Evolutionary conservation across 1,140 invertebrate species (phyloP).

Genomic region (Triops longicaudatus): DNA sequence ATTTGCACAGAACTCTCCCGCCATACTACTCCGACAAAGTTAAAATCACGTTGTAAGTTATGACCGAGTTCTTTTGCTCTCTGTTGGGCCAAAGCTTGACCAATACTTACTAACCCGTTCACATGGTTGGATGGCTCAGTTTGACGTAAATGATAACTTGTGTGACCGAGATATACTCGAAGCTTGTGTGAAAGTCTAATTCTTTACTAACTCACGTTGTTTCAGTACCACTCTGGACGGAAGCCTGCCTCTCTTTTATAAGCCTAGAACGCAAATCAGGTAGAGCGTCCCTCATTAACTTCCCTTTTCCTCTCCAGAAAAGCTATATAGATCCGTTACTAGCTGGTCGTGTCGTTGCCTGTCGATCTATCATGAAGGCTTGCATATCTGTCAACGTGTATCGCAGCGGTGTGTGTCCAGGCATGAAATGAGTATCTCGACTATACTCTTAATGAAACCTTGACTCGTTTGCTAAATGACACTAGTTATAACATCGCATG

Average conservation of each 20-base stretch:
- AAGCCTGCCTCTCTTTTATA: conserved; percentile 28
- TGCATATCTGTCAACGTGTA: not conserved
- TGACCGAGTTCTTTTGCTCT: not conserved
- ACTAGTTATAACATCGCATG: not conserved
- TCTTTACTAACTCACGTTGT: not conserved
- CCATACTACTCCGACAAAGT: conserved; percentile 62
- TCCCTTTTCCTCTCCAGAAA: not conserved
- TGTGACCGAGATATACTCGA: too few species aligned
- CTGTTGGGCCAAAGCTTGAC: not conserved
- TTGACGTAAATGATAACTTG: too few species aligned
- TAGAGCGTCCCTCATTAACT: conserved; percentile 3
- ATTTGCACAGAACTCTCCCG: conserved; percentile 49
- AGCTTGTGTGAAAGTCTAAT: not conserved
- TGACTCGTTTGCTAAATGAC: not conserved
- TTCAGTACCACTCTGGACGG: conserved; percentile 28
- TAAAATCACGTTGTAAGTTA: conserved; percentile 27
- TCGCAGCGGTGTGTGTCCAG: not conserved
- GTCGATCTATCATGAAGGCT: not conserved
- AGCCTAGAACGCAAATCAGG: conserved; percentile 27
- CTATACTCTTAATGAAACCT: not conserved
- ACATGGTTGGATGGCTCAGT: not conserved
- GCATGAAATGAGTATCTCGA: not conserved
- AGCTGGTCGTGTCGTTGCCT: not conserved
- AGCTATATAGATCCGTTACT: not conserved
- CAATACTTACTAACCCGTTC: not conserved